These are phyloP conservation scores for Theristicus caerulescens DNA, from an alignment of 2,113 vertebrate genomes.

Conservation along the genomic window DNA sequence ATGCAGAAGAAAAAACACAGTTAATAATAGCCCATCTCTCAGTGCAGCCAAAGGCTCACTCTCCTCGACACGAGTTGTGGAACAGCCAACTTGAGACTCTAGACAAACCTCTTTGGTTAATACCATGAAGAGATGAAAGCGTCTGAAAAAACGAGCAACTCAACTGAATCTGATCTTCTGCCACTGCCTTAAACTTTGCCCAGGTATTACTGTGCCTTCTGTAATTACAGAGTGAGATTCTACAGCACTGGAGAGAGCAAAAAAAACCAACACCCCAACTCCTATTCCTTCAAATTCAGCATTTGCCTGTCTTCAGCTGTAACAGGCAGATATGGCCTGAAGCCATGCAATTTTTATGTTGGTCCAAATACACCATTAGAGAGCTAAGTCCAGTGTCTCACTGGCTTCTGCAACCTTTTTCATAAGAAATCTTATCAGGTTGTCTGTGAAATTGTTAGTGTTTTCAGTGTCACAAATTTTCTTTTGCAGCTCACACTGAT, in stretches of 20 bases:
- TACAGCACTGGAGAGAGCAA: not conserved
- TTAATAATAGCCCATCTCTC: rapidly evolving
- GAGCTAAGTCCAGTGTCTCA: not conserved
- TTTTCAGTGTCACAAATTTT: not conserved
- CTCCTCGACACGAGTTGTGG: rapidly evolving
- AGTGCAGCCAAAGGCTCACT: not conserved
- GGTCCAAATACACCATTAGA: not conserved
- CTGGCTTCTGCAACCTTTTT: not conserved
- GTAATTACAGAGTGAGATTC: not conserved
- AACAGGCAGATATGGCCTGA: not conserved
- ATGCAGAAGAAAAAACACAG: not conserved
- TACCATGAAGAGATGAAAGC: rapidly evolving
- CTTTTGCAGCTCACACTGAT: not conserved
- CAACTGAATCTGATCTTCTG: not conserved
- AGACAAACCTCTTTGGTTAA: not conserved
- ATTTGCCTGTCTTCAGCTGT: not conserved
- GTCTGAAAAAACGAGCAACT: not conserved
- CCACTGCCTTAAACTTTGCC: not conserved
- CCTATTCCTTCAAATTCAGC: not conserved
- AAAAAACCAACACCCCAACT: not conserved
- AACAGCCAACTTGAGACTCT: not conserved
- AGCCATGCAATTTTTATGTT: not conserved
- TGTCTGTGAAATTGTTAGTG: not conserved
- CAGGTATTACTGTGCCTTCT: not conserved
- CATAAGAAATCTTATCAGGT: not conserved